Evolutionary conservation across 2,113 vertebrate species (phyloP).

Genomic region (Sigmodon hispidus): DNA sequence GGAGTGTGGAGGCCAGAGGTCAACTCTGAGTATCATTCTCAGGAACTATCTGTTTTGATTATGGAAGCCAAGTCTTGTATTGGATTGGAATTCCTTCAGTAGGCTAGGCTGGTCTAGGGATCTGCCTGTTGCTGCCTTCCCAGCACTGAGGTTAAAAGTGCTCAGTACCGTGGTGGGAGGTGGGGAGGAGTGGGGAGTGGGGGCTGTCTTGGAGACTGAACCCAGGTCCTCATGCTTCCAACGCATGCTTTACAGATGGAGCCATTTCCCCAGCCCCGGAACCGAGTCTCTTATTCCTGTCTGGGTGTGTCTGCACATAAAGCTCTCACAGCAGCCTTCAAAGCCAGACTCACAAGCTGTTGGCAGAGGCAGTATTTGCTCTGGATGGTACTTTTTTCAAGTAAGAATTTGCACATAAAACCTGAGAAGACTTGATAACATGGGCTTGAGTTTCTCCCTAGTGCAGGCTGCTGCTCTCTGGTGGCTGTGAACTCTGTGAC

Average conservation of each 20-base stretch:
- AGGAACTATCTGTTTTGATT: not conserved
- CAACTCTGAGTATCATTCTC: not conserved
- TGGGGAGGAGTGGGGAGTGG: fast-evolving
- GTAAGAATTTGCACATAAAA: not conserved
- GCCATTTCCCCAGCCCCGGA: not conserved
- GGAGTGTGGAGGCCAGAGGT: not conserved
- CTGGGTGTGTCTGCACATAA: not conserved
- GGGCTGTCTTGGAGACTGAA: not conserved
- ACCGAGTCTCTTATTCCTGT: not conserved
- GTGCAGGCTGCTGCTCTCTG: not conserved
- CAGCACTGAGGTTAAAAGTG: not conserved
- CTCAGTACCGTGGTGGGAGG: not conserved
- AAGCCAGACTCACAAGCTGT: conserved; percentile 36
- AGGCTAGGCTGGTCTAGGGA: not conserved
- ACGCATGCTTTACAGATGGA: no score
- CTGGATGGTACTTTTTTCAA: conserved; percentile 36
- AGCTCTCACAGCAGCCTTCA: conserved; percentile 52
- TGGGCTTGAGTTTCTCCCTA: not conserved
- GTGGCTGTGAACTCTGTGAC: not conserved
- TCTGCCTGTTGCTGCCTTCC: not conserved
- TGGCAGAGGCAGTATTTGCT: conserved; percentile 44
- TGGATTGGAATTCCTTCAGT: not conserved
- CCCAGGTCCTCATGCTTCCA: not conserved
- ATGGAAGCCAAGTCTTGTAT: not conserved
- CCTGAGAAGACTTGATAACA: not conserved